Evolutionary conservation across 2,113 vertebrate species (phyloP).

Genomic region (Tenrec ecaudatus): DNA sequence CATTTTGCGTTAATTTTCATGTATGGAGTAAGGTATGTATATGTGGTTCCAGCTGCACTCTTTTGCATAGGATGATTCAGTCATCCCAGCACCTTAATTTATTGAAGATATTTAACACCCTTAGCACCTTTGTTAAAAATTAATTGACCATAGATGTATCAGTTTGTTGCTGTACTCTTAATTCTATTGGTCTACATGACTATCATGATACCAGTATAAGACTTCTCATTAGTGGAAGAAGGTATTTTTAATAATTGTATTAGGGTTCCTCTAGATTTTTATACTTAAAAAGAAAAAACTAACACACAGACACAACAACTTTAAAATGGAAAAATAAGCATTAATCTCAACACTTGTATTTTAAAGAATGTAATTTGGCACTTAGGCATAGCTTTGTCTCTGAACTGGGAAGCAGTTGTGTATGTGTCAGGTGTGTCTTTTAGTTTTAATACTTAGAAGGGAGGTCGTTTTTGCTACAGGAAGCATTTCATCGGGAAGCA

Average conservation of each 20-base stretch:
- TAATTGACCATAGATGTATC: neutral
- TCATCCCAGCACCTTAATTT: neutral
- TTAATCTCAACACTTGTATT: neutral
- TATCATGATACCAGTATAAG: neutral
- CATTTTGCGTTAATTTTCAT: neutral
- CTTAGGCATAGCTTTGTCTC: neutral
- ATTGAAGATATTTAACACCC: neutral
- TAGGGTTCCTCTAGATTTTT: neutral
- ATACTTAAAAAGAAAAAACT: neutral
- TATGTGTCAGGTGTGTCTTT: constrained; percentile 82
- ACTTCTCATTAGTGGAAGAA: neutral
- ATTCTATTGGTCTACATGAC: neutral
- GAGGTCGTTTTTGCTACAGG: constrained; percentile 83
- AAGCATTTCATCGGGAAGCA: constrained; percentile 87
- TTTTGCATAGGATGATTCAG: neutral
- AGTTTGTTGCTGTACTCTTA: neutral
- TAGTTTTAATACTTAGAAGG: constrained; percentile 55
- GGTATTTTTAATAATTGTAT: neutral
- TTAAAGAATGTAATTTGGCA: constrained; percentile 7
- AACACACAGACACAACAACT: no score
- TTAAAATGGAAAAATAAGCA: neutral
- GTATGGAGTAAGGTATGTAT: neutral
- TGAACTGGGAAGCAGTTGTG: neutral
- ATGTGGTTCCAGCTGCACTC: neutral
- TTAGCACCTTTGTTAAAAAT: neutral